A percentile compares a stretch with the other conserved stretches of the same genome.
phyloP scores from a whole-genome alignment of 2,113 vertebrate genomes.

The Shinisaurus crocodilurus region DNA sequence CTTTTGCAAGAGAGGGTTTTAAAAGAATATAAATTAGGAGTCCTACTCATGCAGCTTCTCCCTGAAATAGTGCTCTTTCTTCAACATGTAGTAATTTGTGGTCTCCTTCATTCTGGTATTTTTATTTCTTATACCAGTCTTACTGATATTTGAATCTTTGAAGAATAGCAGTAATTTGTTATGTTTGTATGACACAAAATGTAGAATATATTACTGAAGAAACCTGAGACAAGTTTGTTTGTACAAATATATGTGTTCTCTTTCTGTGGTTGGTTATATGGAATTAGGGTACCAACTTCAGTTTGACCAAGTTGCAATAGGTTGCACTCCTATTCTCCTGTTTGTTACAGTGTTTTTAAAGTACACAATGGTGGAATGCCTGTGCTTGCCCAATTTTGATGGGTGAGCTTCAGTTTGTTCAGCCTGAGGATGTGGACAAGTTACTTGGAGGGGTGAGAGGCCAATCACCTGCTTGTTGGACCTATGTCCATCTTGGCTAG shows the following conservation, averaged over 20 bases:
- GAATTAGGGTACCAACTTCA: no score
- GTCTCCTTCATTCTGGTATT: conserved; percentile 52
- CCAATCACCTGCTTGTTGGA: no score
- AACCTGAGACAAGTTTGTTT: not conserved
- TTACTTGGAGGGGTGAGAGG: no score
- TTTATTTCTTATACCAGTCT: conserved; percentile 69
- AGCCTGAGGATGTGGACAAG: no score
- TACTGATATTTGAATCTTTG: conserved; percentile 68
- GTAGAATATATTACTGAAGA: conserved; percentile 1
- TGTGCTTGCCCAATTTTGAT: no score
- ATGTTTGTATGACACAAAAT: conserved; percentile 56
- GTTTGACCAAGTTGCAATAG: no score
- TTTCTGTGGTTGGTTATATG: not conserved
- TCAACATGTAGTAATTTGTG: conserved; percentile 8
- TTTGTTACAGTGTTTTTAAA: no score
- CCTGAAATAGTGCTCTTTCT: not conserved
- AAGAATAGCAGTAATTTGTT: conserved; percentile 69
- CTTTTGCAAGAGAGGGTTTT: not conserved
- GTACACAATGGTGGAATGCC: no score
- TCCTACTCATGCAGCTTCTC: conserved; percentile 24
- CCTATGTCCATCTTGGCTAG: no score
- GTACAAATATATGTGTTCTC: not conserved
- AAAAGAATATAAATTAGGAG: conserved; percentile 5
- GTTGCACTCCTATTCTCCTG: no score
- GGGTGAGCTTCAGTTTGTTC: no score